Percentiles rank a stretch among this genome's conserved stretches.
These are phyloP conservation scores for Zonitis immaculata DNA, from an alignment of 2,888 invertebrate species.

Conservation along the genomic window DNA sequence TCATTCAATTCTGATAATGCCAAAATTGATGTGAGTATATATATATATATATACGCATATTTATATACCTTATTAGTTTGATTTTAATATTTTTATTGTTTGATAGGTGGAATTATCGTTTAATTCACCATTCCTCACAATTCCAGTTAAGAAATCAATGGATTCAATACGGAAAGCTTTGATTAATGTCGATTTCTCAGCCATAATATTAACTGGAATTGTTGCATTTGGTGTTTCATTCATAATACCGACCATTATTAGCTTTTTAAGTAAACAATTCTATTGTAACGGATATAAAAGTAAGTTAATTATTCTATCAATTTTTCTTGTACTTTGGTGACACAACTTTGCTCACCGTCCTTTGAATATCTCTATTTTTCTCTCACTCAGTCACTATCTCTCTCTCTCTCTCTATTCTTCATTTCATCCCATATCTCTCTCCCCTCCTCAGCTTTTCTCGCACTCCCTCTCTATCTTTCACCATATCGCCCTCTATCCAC, in stretches of 20 bases:
- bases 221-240: constrained; percentile 55
- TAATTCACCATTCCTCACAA: constrained; percentile 62
- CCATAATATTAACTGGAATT: constrained; percentile 56
- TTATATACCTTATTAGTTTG: background rate
- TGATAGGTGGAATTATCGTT: constrained; percentile 66
- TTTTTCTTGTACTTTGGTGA: too few relatives aligned
- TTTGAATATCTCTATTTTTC: too few relatives aligned
- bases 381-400: too few relatives aligned
- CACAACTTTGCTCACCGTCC: too few relatives aligned
- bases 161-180: constrained; percentile 50
- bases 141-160: constrained; percentile 57
- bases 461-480: too few relatives aligned
- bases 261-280: constrained; percentile 29
- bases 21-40: constrained; percentile 54
- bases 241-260: constrained; percentile 52
- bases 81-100: constrained; percentile 15
- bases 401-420: too few relatives aligned
- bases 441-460: too few relatives aligned
- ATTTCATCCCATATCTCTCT: too few relatives aligned
- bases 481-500: too few relatives aligned
- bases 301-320: too few relatives aligned
- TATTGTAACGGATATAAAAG: constrained; percentile 16
- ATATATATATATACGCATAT: background rate
- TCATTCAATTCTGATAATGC: constrained; percentile 55
- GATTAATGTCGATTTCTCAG: constrained; percentile 59